Evolutionary conservation across 2,113 vertebrate species (phyloP), one percentile per base, ranked within the genome.

Genomic region (Elaphurus davidianus): DNA sequence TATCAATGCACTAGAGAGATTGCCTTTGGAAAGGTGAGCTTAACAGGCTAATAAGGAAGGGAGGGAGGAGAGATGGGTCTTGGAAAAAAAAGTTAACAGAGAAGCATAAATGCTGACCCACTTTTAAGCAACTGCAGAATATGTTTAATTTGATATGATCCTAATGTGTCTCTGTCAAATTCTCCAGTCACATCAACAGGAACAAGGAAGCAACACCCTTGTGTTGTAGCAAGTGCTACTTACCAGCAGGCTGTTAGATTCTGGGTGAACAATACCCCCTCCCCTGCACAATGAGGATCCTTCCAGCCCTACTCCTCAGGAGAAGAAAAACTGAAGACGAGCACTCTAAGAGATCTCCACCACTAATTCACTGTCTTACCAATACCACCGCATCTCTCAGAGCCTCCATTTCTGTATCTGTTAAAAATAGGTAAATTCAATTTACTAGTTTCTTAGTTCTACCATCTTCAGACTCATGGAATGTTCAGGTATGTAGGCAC

Each of bases 1-100:
- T 71, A 79, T 87, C 93, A 95, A 94, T 54, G 40, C 81, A 33
- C 45, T 54, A 30, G 27, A 95, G 93, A 97, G 82, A 90, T 1
- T 23, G 47, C 15, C 74, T 85, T 50, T 54, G 57, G 94, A 93
- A 97, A 97, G 90, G 88, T 30, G 60, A 82, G 57, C 23, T 90
- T 78, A 82, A 85, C 2, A 84, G 21, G n/a, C 59, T 86, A 90
- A 83, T 4, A 74, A 19, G 13, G n/a, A 92, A 71, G 89, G 21
- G 5, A 50, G 36, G 36, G 87, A 55, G 40, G 2, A 59, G 23
- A 83, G 82, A 93, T 50, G 47, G 16, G 33, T 55, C n/a, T 52
- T 88, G 25, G 17, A 90, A 50, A 12, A 81, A 12, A 81, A 79
- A 54, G 27, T 36, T 86, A 87, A 97, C 82, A 94, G 71, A 64